Percentiles rank a stretch among this genome's conserved stretches.
These are phyloP conservation scores for Eristalis intricaria DNA, from an alignment of 2,888 invertebrate genomes.

Conservation along the genomic window DNA sequence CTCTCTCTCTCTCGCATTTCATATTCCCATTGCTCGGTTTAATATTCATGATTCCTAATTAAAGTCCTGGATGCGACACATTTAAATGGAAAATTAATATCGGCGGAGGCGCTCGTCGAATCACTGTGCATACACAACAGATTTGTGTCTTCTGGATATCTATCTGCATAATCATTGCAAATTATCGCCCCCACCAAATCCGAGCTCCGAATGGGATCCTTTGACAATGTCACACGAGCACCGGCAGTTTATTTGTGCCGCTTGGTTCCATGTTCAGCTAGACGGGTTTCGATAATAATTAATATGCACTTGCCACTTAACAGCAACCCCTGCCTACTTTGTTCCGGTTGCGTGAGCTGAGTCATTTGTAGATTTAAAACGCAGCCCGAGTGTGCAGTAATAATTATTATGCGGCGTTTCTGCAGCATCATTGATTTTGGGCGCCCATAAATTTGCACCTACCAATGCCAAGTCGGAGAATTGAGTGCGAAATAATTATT, in stretches of 20 bases:
- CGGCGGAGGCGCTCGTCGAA: background rate
- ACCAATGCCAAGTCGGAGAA: background rate
- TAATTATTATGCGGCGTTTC: slow-evolving; percentile 25
- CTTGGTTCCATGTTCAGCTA: background rate
- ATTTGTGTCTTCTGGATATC: background rate
- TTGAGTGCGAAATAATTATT: background rate
- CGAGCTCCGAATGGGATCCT: background rate
- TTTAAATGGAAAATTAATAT: background rate
- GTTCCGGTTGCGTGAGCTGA: background rate
- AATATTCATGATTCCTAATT: slow-evolving; percentile 26
- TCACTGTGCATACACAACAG: background rate
- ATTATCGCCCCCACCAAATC: slow-evolving; percentile 2
- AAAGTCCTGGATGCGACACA: background rate
- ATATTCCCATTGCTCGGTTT: slow-evolving; percentile 4
- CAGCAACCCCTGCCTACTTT: background rate
- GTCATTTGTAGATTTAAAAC: slow-evolving; percentile 7
- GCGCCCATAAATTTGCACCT: background rate
- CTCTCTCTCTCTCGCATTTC: background rate
- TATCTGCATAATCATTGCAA: slow-evolving; percentile 6
- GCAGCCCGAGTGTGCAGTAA: slow-evolving; percentile 13
- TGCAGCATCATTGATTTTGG: slow-evolving; percentile 3
- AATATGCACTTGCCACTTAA: slow-evolving; percentile 2
- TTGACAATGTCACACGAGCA: background rate
- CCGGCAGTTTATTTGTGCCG: background rate
- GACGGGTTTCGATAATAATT: slow-evolving; percentile 12